Percentiles rank a stretch among this genome's conserved stretches.
These are phyloP conservation scores for Maniola jurtina DNA, from an alignment of 1,140 invertebrate species.

Conservation along the genomic window DNA sequence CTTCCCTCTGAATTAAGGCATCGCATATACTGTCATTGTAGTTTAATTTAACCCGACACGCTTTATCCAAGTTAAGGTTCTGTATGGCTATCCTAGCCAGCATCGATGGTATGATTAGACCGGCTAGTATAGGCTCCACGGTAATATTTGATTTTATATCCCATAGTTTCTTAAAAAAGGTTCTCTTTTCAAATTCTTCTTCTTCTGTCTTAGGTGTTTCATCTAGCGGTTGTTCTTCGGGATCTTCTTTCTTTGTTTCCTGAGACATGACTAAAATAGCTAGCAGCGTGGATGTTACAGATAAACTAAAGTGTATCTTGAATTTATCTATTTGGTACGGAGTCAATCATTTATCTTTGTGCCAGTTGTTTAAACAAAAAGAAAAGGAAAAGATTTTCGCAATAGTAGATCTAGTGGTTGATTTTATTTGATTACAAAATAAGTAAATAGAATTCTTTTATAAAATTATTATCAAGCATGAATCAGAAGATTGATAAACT, in stretches of 20 bases:
- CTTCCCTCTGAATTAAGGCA: slow-evolving; percentile 67
- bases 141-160: slow-evolving; percentile 69
- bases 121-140: slow-evolving; percentile 79
- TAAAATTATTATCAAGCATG: background rate
- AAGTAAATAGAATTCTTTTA: no score
- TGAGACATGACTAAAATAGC: slow-evolving; percentile 15
- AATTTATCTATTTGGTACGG: slow-evolving; percentile 22
- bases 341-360: slow-evolving; percentile 18
- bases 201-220: slow-evolving; percentile 30
- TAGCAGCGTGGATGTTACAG: slow-evolving; percentile 1
- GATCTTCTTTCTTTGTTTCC: background rate
- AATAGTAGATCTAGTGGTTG: background rate
- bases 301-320: slow-evolving; percentile 24
- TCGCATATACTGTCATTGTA: slow-evolving; percentile 78
- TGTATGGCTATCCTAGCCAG: slow-evolving; percentile 76
- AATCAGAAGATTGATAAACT: no score
- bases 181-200: slow-evolving; percentile 38
- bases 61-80: slow-evolving; percentile 82
- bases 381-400: slow-evolving; percentile 11
- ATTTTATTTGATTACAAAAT: background rate
- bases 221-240: slow-evolving; percentile 53
- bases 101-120: slow-evolving; percentile 77
- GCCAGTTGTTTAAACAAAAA: slow-evolving; percentile 8
- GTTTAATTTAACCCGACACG: slow-evolving; percentile 79
- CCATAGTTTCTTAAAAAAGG: slow-evolving; percentile 46